Conservation (phyloP, 2,888 invertebrate species). For the Blastobasis lacticolella region DNA sequence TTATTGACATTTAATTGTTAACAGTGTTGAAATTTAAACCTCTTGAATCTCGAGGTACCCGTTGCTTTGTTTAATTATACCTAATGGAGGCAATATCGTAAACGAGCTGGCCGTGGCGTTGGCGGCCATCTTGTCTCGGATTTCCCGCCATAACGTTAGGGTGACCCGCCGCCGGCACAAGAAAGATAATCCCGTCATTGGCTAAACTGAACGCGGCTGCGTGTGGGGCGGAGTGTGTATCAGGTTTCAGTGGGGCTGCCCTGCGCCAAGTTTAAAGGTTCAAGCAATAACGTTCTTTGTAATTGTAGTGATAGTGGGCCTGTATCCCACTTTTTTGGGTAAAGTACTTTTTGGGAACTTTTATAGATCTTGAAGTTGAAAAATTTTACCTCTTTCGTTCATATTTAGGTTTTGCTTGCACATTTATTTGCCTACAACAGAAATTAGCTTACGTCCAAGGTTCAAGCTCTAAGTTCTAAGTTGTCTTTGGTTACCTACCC, state of each 20-base stretch:
- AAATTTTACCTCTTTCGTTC: too few relatives aligned
- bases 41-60: not conserved
- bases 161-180: slow-evolving; percentile 29
- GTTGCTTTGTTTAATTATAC: not conserved
- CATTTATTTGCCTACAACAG: too few relatives aligned
- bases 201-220: slow-evolving; percentile 27
- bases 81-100: slow-evolving; percentile 35
- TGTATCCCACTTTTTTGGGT: too few relatives aligned
- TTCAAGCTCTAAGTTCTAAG: too few relatives aligned
- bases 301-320: too few relatives aligned
- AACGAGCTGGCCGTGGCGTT: slow-evolving; percentile 18
- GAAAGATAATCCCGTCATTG: slow-evolving; percentile 59
- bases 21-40: too few relatives aligned
- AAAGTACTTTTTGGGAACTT: too few relatives aligned
- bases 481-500: too few relatives aligned
- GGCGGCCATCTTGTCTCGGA: slow-evolving; percentile 53
- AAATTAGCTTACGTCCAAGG: too few relatives aligned
- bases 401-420: too few relatives aligned
- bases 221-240: slow-evolving; percentile 30
- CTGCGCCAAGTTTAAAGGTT: not conserved
- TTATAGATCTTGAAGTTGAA: too few relatives aligned
- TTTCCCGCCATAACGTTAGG: slow-evolving; percentile 38
- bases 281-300: not conserved
- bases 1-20: too few relatives aligned
- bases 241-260: slow-evolving; percentile 25